Evolutionary conservation across 2,888 invertebrate species (phyloP), one percentile per base, ranked within the genome.

Genomic region (Metellina segmentata): DNA sequence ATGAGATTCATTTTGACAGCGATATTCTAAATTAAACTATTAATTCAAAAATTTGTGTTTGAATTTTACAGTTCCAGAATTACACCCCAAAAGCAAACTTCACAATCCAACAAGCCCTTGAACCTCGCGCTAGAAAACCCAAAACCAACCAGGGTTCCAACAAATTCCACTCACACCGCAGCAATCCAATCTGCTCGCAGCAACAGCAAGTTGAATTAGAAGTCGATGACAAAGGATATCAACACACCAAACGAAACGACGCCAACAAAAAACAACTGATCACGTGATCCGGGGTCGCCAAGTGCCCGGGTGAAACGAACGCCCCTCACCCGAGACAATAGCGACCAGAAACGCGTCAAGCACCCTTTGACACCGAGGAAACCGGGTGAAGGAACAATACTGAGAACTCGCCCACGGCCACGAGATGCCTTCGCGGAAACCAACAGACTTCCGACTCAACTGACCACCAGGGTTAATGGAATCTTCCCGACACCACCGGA

Each of bases 331-430:
- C 34, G 34, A 34, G 34, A 91, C 91, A 91, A 91, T 87, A 61
- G 61, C 9, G 79, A 77, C 74, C 51, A 19, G 53, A 69, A 69
- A 20, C 19, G 74, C 85, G 83, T 51, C 90, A 51, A 90, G 49
- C 53, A 83, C 70, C 70, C 81, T 75, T 70, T 74, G 86, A 86
- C 90, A 86, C 72, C 52, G 81, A 48, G 51, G 49, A n/a, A 79
- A 72, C 52, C 69, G 13, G 75, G 75, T 49, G 71, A 70, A n/a
- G 19, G 91, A 91, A 91, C 91, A 91, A 91, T 91, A 91, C 91
- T 91, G 91, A 91, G 91, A 91, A 91, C 75, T 79, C 70, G 91
- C 87, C 90, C 72, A 5, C 72, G 72, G 78, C 81, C 72, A 49
- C 75, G n/a, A 71, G 69, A 81, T 49, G 69, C 79, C 16, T 77